Evolutionary conservation across 1,140 invertebrate genomes (phyloP).

Genomic region (Brachionus rubens): DNA sequence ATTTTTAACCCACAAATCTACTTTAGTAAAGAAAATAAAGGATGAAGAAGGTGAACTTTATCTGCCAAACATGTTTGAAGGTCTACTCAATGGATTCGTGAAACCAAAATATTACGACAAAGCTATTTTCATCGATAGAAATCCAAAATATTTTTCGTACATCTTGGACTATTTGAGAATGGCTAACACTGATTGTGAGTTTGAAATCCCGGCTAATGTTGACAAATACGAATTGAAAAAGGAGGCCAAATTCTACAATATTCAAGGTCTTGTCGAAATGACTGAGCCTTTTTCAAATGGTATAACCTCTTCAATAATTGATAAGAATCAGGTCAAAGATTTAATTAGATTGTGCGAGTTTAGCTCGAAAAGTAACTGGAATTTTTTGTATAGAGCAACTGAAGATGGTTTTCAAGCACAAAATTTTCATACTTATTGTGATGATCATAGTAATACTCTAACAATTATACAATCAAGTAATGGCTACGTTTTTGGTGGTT

Average conservation of each 20-base stretch:
- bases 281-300: background rate
- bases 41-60: no score
- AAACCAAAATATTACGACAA: slow-evolving; percentile 1
- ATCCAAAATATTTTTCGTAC: slow-evolving; percentile 6
- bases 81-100: background rate
- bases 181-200: slow-evolving; percentile 18
- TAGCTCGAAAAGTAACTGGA: background rate
- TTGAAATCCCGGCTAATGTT: background rate
- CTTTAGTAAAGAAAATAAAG: no score
- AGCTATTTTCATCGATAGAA: slow-evolving; percentile 23
- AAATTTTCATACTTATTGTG: background rate
- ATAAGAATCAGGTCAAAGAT: background rate
- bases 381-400: background rate
- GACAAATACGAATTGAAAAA: background rate
- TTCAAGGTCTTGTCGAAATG: background rate
- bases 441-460: background rate
- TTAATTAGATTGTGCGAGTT: background rate
- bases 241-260: slow-evolving; percentile 32
- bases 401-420: slow-evolving; percentile 3
- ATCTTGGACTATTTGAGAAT: slow-evolving; percentile 29
- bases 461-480: background rate
- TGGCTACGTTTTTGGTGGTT: slow-evolving; percentile 3
- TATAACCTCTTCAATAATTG: background rate
- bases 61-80: no score
- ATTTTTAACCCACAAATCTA: no score